These are phyloP conservation scores for Atrichornis clamosus DNA, from an alignment of 2,113 vertebrate genomes.

Conservation along the genomic window DNA sequence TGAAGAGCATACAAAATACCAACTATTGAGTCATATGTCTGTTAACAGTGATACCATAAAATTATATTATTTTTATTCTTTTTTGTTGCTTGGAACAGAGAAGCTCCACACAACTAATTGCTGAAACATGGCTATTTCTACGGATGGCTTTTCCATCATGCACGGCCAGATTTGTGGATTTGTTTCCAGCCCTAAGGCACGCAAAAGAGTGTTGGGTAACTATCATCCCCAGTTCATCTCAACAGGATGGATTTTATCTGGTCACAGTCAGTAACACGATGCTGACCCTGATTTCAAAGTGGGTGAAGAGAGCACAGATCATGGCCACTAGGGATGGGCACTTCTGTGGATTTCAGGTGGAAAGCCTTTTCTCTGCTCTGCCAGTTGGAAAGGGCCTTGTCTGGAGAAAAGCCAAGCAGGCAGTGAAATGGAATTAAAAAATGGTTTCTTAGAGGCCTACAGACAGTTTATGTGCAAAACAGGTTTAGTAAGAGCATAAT, in stretches of 20 bases:
- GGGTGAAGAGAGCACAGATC: background rate
- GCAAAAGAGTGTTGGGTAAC: fast-evolving
- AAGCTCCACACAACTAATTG: background rate
- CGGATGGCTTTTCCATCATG: too few relatives aligned
- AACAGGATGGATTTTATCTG: background rate
- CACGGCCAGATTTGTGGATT: background rate
- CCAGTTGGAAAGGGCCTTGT: background rate
- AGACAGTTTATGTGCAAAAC: background rate
- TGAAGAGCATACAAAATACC: background rate
- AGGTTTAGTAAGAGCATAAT: background rate
- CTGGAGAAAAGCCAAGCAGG: background rate
- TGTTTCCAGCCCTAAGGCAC: background rate
- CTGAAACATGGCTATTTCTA: background rate
- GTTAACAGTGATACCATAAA: background rate
- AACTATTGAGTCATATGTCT: background rate
- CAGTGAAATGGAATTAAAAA: background rate
- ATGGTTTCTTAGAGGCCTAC: background rate
- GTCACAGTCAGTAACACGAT: fast-evolving
- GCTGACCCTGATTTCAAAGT: background rate
- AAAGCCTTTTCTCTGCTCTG: background rate
- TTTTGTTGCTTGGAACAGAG: background rate
- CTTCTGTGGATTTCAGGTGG: background rate
- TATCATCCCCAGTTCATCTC: fast-evolving
- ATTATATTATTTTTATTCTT: background rate
- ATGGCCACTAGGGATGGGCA: too few relatives aligned